These are phyloP conservation scores for Drosophila lacicola DNA, from an alignment of 2,888 invertebrate genomes.

Conservation along the genomic window DNA sequence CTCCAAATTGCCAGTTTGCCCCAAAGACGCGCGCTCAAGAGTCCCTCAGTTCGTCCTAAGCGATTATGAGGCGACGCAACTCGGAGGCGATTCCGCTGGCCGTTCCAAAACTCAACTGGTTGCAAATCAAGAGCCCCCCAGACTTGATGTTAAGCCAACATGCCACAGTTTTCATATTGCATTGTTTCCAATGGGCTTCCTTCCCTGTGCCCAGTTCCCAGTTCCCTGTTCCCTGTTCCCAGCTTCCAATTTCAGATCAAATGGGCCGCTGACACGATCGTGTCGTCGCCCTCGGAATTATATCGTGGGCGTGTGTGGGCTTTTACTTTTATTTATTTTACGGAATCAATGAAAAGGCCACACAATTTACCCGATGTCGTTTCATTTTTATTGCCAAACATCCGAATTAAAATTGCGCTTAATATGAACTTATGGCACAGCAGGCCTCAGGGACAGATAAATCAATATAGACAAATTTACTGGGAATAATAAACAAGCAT, in stretches of 20 bases:
- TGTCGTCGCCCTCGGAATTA: conserved; percentile 56
- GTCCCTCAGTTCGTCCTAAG: conserved; percentile 59
- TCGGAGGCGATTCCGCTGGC: conserved; percentile 34
- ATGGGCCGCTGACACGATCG: conserved; percentile 79
- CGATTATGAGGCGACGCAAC: conserved; percentile 59
- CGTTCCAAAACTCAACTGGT: conserved; percentile 11
- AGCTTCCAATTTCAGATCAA: conserved; percentile 59
- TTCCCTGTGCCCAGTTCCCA: conserved; percentile 1
- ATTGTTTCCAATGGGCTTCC: conserved; percentile 29
- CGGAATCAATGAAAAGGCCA: conserved; percentile 37
- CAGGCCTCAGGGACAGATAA: conserved; percentile 43
- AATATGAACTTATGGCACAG: conserved; percentile 63
- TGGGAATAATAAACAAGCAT: not conserved
- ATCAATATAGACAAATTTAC: conserved; percentile 40
- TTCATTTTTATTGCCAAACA: conserved; percentile 72
- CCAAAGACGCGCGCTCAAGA: conserved; percentile 18
- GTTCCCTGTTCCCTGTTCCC: conserved; percentile 14
- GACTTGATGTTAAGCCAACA: conserved; percentile 62
- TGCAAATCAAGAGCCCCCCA: conserved; percentile 19
- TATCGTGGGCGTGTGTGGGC: conserved; percentile 61
- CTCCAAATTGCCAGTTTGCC: conserved; percentile 45
- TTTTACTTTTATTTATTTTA: conserved; percentile 48
- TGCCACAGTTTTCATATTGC: conserved; percentile 57
- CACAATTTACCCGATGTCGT: conserved; percentile 54
- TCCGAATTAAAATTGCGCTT: conserved; percentile 63